A percentile compares a stretch with the other conserved stretches of the same genome.
These are phyloP conservation scores for Eilema griseolum DNA, from an alignment of 2,888 invertebrate species.

Conservation along the genomic window DNA sequence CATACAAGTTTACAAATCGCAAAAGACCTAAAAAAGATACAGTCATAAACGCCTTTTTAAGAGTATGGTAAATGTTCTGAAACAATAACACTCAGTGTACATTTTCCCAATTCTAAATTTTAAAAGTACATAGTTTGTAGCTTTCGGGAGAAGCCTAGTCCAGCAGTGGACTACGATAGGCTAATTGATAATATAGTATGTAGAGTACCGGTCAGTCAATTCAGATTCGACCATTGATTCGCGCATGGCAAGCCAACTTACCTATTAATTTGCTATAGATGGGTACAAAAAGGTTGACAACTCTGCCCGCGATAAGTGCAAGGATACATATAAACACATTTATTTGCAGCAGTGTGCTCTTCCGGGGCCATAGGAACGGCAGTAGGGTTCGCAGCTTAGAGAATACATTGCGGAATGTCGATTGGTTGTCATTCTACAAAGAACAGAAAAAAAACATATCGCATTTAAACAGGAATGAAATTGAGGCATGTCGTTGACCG, in stretches of 20 bases:
- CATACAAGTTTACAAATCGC: background rate
- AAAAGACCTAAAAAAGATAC: background rate
- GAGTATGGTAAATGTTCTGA: too few relatives aligned
- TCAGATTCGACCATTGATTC: too few relatives aligned
- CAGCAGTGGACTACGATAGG: too few relatives aligned
- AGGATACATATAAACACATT: constrained; percentile 93
- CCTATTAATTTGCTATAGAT: constrained; percentile 97
- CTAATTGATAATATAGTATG: too few relatives aligned
- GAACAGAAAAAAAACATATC: background rate
- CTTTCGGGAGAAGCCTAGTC: too few relatives aligned
- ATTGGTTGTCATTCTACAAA: constrained; percentile 86
- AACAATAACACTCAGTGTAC: too few relatives aligned
- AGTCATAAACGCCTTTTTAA: background rate
- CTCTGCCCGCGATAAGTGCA: constrained; percentile 92
- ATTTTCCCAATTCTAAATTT: too few relatives aligned
- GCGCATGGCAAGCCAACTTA: constrained; percentile 22
- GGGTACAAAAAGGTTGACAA: constrained; percentile 96
- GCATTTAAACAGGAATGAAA: background rate
- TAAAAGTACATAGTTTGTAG: too few relatives aligned
- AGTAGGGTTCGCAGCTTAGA: constrained; percentile 92
- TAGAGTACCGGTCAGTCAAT: too few relatives aligned
- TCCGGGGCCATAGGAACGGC: constrained; percentile 98
- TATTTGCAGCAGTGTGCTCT: constrained; percentile 91
- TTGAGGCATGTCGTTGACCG: background rate
- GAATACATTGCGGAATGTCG: constrained; percentile 93